Base-by-base conservation (phyloP, 2,113 vertebrate genomes). In the Acanthochromis polyacanthus region DNA sequence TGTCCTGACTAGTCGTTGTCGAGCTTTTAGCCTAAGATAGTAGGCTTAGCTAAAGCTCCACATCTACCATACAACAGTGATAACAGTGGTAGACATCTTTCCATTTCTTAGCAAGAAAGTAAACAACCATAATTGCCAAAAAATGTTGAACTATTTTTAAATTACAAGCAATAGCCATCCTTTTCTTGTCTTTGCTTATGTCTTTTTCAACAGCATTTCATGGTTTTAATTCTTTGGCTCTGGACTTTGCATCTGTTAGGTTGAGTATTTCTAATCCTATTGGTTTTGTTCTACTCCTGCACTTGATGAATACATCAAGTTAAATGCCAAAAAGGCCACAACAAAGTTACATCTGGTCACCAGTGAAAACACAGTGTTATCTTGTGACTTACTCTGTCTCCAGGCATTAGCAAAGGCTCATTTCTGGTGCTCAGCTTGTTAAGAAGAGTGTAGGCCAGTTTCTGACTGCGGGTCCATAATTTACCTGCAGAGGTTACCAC, bases 401-500 rank as follows among this genome's bases (percentile, higher is more conserved):
- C 97, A 59, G 97, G 96, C 61, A 95, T 92, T 28, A 99, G 95
- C 43, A 99, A 88, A 16, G 97, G 97, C 73, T 98, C 97, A 55
- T 95, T 98, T 89, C 96, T 96, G 84, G 88, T 95, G 85, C 95
- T 96, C 83, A 98, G 94, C 84, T 96, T 99, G 91, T 98, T 97
- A 10, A 99, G 95, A 11, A 99, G 95, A 1, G 97, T 99, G 86
- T 97, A 99, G 0, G 97, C 96, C 81, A 99, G 93, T 86, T 99
- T 99, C 92, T 97, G 94, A 92, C 98, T 97, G 82, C 97, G 96
- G 62, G 96, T 99, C 98, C 98, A 99, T 28, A 99, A 94, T 89
- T 99, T 99, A 71, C 97, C 98, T 98, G 51, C 20, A 75, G 16
- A 55, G 48, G 40, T 58, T 20, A 64, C 82, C 7, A 67, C 19